Conservation (phyloP, 2,888 invertebrate genomes). For the Tigriopus californicus region DNA sequence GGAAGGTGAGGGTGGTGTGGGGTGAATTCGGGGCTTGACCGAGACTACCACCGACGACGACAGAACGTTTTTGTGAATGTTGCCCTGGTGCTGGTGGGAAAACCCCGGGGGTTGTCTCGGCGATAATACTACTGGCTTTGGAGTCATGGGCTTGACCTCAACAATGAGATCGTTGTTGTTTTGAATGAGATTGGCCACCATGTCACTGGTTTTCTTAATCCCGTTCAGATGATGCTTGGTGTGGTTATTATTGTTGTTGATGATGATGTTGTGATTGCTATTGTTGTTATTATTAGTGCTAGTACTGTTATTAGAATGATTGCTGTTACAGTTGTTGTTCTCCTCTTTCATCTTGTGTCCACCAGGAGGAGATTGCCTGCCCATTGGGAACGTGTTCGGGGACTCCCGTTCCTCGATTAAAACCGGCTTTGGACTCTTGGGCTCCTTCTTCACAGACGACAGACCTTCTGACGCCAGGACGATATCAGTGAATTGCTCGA, state of each 20-base stretch:
- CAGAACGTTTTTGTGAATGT: neutral
- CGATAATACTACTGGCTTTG: constrained; percentile 1
- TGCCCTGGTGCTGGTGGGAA: neutral
- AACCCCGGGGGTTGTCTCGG: neutral
- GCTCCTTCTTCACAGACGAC: no score
- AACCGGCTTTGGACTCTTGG: no score
- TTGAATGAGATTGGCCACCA: neutral
- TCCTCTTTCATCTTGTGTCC: no score
- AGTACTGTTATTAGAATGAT: neutral
- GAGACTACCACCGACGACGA: constrained; percentile 8
- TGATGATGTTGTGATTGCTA: neutral
- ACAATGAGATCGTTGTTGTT: neutral
- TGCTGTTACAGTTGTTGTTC: no score
- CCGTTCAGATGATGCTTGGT: neutral
- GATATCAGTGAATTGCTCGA: constrained; percentile 9
- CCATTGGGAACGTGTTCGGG: neutral
- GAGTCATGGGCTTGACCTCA: neutral
- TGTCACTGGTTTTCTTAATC: neutral
- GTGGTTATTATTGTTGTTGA: neutral
- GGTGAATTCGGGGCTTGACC: constrained; percentile 5
- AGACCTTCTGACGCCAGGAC: constrained; percentile 11
- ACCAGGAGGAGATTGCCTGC: no score
- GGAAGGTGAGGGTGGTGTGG: neutral
- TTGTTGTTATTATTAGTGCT: neutral
- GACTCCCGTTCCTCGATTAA: neutral